A percentile compares a stretch with the other conserved stretches of the same genome.
These are phyloP conservation scores for Mycetomoellerius zeteki DNA, from an alignment of 1,140 invertebrate genomes.

Conservation along the genomic window DNA sequence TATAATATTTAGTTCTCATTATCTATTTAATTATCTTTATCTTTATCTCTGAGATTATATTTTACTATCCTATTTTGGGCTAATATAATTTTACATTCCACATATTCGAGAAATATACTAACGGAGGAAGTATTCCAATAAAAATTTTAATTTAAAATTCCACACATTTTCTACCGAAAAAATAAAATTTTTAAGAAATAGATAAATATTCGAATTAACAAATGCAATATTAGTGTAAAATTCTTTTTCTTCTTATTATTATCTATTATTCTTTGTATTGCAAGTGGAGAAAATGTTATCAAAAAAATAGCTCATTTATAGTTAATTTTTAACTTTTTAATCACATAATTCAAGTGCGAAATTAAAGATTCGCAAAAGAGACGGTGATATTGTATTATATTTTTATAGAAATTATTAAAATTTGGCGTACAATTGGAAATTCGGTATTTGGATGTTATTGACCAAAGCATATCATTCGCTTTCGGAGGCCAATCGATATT, in stretches of 20 bases:
- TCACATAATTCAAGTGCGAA: not conserved
- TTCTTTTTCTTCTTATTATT: not conserved
- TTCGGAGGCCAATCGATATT: slow-evolving; percentile 58
- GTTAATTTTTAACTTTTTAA: not conserved
- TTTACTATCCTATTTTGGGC: not conserved
- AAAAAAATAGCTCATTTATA: not conserved
- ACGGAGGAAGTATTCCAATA: not conserved
- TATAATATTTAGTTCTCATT: not conserved
- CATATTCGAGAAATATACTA: slow-evolving; percentile 28
- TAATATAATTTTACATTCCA: slow-evolving; percentile 38
- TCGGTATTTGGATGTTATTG: slow-evolving; percentile 7
- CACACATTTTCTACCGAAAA: not conserved
- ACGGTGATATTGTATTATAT: not conserved
- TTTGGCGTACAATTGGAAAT: slow-evolving; percentile 31
- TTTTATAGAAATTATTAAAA: slow-evolving; percentile 13
- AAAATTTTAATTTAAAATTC: slow-evolving; percentile 45
- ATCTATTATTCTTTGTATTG: not conserved
- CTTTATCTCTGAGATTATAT: not conserved
- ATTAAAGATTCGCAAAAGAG: slow-evolving; percentile 7
- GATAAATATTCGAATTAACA: not conserved
- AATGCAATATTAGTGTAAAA: not conserved
- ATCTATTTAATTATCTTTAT: not conserved
- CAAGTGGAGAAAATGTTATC: not conserved
- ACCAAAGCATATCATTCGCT: slow-evolving; percentile 4
- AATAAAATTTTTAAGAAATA: not conserved